Conservation (phyloP, 2,113 vertebrate genomes). For the Atherinomorus stipes region DNA sequence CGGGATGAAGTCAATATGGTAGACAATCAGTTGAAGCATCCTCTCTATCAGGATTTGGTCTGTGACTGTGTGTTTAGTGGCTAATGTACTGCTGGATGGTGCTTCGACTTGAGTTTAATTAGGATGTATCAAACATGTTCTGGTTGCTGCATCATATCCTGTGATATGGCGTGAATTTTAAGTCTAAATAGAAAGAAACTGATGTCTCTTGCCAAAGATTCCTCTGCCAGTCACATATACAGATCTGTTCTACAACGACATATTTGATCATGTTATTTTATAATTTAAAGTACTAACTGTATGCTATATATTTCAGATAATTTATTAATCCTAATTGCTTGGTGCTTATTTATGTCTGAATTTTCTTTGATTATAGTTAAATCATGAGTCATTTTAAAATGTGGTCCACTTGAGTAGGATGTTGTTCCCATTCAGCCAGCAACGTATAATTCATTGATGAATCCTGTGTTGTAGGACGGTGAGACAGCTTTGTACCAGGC, state of each 20-base stretch:
- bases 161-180: slow-evolving; percentile 18
- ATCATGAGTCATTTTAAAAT: neutral
- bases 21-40: slow-evolving; percentile 59
- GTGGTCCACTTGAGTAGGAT: neutral
- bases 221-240: too few species aligned
- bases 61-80: slow-evolving; percentile 46
- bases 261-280: too few species aligned
- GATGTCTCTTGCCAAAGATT: too few species aligned
- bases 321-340: neutral
- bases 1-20: slow-evolving; percentile 88
- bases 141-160: slow-evolving; percentile 3
- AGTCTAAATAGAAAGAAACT: slow-evolving; percentile 4
- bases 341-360: neutral
- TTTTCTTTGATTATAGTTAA: neutral
- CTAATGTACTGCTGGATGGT: slow-evolving; percentile 39
- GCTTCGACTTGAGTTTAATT: slow-evolving; percentile 39
- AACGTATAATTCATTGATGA: neutral
- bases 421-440: neutral
- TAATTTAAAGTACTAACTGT: neutral
- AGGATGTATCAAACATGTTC: slow-evolving; percentile 33
- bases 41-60: slow-evolving; percentile 38
- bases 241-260: too few species aligned
- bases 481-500: slow-evolving; percentile 90
- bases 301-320: neutral
- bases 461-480: slow-evolving; percentile 78